Conservation (phyloP, 2,797 vertebrate genomes). For the Cuniculus paca region DNA sequence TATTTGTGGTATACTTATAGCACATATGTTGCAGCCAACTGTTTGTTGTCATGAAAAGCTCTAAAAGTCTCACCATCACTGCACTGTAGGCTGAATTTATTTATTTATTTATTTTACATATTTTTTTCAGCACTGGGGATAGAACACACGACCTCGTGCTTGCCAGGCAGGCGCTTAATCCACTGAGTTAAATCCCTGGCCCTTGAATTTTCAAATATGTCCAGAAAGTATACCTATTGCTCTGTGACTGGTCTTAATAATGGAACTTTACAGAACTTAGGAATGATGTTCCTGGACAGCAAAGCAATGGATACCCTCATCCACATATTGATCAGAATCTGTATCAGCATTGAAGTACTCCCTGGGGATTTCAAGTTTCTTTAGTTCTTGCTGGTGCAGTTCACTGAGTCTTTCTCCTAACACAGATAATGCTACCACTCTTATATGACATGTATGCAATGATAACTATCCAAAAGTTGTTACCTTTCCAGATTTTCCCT, state of each 20-base stretch:
- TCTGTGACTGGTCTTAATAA: conserved; percentile 23
- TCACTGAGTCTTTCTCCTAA: conserved; percentile 82
- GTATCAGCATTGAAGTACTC: conserved; percentile 85
- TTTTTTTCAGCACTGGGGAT: too few relatives aligned
- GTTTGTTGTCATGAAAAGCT: too few relatives aligned
- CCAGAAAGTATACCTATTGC: conserved; percentile 13
- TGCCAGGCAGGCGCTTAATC: too few relatives aligned
- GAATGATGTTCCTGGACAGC: conserved; percentile 44
- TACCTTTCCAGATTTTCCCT: conserved; percentile 88
- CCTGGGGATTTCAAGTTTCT: conserved; percentile 73
- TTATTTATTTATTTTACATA: too few relatives aligned
- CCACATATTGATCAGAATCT: conserved; percentile 87
- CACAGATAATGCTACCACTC: conserved; percentile 89
- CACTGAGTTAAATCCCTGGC: too few relatives aligned
- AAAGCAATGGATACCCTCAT: not conserved
- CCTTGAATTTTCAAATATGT: conserved; percentile 15
- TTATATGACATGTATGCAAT: conserved; percentile 86
- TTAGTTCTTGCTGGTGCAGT: conserved; percentile 84
- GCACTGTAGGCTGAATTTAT: not conserved
- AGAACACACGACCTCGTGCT: too few relatives aligned
- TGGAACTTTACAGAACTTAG: conserved; percentile 26
- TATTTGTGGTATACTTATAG: too few relatives aligned
- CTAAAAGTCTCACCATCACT: too few relatives aligned
- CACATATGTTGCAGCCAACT: too few relatives aligned
- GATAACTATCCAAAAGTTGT: conserved; percentile 86